Percentiles rank a stretch among this genome's conserved stretches.
Conservation (phyloP, 1,140 invertebrate genomes). For the Nymphalis io region DNA sequence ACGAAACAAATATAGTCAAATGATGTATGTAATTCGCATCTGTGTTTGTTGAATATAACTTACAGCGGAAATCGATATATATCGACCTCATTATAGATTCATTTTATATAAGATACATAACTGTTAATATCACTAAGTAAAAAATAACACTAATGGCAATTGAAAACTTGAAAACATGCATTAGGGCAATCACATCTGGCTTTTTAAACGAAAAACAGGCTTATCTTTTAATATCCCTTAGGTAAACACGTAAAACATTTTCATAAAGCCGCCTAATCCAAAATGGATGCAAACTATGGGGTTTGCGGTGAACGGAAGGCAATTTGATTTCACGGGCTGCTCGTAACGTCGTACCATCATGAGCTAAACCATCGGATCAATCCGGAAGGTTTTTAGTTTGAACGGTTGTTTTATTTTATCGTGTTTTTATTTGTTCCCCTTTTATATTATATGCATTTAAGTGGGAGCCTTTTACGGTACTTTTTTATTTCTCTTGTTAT, state of each 20-base stretch:
- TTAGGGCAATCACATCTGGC: conserved; percentile 3
- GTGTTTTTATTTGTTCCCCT: conserved; percentile 20
- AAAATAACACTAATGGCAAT: too few species aligned
- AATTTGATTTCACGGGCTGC: conserved; percentile 7
- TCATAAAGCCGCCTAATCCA: conserved; percentile 8
- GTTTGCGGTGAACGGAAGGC: conserved; percentile 10
- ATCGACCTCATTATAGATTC: too few species aligned
- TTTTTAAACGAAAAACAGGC: background rate
- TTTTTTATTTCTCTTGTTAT: conserved; percentile 19
- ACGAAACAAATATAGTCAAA: too few species aligned
- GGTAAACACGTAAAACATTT: conserved; percentile 9
- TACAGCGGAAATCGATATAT: too few species aligned
- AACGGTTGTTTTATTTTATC: conserved; percentile 18
- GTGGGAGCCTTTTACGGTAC: conserved; percentile 2
- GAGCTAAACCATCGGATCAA: conserved; percentile 18
- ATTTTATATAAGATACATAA: too few species aligned
- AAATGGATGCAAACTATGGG: conserved; percentile 9
- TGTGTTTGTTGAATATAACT: too few species aligned
- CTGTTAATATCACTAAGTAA: too few species aligned
- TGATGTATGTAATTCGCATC: too few species aligned
- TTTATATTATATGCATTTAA: conserved; percentile 8
- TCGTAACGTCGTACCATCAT: conserved; percentile 3
- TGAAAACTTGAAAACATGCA: background rate
- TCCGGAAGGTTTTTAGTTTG: conserved; percentile 1
- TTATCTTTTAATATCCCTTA: conserved; percentile 6